Evolutionary conservation across 2,797 vertebrate genomes (phyloP), one percentile per base, ranked within the genome.

Genomic region (Leptodactylus fallax): DNA sequence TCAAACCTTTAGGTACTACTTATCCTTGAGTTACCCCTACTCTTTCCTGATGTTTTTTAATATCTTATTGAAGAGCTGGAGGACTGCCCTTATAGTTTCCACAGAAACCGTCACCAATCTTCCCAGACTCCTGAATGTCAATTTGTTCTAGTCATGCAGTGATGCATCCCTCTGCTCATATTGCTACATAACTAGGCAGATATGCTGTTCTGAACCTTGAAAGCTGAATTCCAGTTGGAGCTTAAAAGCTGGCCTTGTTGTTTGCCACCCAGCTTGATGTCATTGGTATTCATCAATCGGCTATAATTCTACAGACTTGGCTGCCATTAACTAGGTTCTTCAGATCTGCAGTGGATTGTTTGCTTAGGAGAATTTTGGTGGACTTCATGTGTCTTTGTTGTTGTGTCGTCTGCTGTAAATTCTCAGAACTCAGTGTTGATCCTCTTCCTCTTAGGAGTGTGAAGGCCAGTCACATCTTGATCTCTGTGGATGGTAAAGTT

Each of bases 381-480:
- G 36, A 19, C 47, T 12, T 47, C 36, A 17, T 11, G 13, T 36
- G 6, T 45, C 69, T 9, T 72, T 19, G 9, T 12, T 16, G 17
- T 77, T 49, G 12, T 23, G 13, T 53, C 5, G 17, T n/a, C 47
- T 77, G 47, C 10, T 7, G 49, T 77, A 13, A n/a, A 60, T 21
- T 23, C 53, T 76, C 23, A 49, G 0, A 45, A 19, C 21, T 58
- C 23, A 7, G 0, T 80, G 27, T 45, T 60, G 25, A 36, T 13
- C 25, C 21, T 80, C 27, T 77, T 27, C 11, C 77, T 84, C 76
- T 79, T 81, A 99, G 98, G 95, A 99, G 98, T 36, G 98, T 99
- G 92, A 98, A 99, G 93, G 97, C 98, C 87, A 99, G 98, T 94
- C 98, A 99, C 21, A 95, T 99, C 91, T 93, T 99, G 92, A 97